phyloP scores from a whole-genome alignment of 92 coral and sea anemone genomes.

The Desmophyllum pertusum region DNA sequence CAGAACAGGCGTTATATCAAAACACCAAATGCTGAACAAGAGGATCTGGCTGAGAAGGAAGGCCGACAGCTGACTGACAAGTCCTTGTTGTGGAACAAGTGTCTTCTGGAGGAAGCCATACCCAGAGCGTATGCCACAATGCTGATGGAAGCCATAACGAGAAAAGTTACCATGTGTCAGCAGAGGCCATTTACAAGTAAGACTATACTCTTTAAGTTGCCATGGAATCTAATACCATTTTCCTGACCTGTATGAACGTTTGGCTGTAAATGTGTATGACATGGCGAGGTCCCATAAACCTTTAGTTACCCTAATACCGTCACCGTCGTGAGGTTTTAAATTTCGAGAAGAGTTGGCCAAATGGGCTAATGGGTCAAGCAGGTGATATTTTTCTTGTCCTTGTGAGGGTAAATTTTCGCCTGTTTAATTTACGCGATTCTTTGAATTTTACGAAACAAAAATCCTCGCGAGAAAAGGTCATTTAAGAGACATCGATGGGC shows the following conservation, averaged over 20 bases:
- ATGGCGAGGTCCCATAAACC: background rate
- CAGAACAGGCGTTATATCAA: constrained; percentile 65
- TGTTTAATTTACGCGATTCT: too few species aligned
- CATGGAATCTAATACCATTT: background rate
- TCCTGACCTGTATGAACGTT: background rate
- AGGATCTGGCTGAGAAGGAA: constrained; percentile 16
- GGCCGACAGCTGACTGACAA: constrained; percentile 55
- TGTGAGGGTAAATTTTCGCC: too few species aligned
- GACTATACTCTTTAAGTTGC: background rate
- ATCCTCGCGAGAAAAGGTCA: background rate
- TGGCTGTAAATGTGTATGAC: background rate
- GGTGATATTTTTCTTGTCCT: too few species aligned
- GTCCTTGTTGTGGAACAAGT: constrained; percentile 61
- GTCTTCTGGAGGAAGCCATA: constrained; percentile 52
- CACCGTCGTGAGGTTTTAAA: background rate
- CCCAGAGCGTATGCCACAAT: constrained; percentile 52
- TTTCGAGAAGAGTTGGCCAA: too few species aligned
- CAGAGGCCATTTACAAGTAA: constrained; percentile 37
- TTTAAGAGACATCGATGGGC: too few species aligned
- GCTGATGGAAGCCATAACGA: constrained; percentile 36
- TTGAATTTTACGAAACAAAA: background rate
- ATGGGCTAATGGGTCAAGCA: too few species aligned
- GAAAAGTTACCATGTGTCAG: background rate
- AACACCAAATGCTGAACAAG: constrained; percentile 54
- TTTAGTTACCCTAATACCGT: background rate